These are phyloP conservation scores for Rotaria sp. DNA, from an alignment of 2,888 invertebrate species.

Conservation along the genomic window DNA sequence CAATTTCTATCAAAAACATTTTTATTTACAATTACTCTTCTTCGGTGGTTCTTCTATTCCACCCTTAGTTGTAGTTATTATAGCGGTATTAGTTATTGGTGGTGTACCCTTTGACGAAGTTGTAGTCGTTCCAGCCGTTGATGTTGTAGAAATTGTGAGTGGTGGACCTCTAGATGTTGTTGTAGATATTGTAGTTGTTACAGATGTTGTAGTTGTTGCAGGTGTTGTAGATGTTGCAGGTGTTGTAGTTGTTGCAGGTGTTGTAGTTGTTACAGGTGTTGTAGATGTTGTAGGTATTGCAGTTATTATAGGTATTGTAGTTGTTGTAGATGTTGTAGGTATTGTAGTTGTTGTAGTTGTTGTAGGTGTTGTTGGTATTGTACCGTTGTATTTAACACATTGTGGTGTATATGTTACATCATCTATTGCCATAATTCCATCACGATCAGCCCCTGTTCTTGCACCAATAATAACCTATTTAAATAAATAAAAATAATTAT, in stretches of 20 bases:
- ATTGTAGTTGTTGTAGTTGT: not conserved
- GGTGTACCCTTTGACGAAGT: not conserved
- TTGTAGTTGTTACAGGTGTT: too few species aligned
- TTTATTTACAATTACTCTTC: not conserved
- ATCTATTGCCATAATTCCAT: conserved; percentile 3
- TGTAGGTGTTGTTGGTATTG: conserved; percentile 15
- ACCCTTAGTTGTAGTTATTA: not conserved
- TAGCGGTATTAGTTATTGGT: not conserved
- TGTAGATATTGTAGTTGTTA: too few species aligned
- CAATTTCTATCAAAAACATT: not conserved
- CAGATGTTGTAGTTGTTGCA: too few species aligned
- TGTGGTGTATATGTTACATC: conserved; percentile 33
- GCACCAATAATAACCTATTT: not conserved
- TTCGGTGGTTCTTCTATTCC: not conserved
- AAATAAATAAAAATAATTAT: not conserved
- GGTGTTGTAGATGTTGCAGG: too few species aligned
- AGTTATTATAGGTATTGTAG: too few species aligned
- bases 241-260: not conserved
- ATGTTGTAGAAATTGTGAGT: too few species aligned
- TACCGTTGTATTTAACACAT: conserved; percentile 31
- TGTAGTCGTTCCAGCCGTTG: too few species aligned
- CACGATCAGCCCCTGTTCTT: not conserved
- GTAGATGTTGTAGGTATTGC: not conserved
- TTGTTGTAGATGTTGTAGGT: not conserved
- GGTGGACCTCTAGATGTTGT: too few species aligned